Conservation (phyloP, 2,888 invertebrate species). For the Oligia strigilis region DNA sequence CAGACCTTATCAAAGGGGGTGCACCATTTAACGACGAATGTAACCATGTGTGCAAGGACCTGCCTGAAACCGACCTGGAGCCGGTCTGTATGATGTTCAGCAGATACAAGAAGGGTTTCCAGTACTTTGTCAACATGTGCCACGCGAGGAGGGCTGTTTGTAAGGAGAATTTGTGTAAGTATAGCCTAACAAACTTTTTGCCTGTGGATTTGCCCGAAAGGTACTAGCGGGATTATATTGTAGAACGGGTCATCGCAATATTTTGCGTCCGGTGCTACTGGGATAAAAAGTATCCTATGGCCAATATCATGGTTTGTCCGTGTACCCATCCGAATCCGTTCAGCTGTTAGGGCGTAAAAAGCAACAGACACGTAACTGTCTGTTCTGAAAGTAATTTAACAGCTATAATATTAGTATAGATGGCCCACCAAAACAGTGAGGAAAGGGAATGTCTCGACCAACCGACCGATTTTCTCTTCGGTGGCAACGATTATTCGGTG, state of each 20-base stretch:
- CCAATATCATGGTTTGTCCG: background rate
- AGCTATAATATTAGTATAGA: background rate
- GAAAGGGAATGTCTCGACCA: background rate
- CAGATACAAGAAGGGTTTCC: conserved; percentile 83
- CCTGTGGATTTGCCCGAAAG: background rate
- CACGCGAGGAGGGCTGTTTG: conserved; percentile 84
- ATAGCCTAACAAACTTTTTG: too few relatives aligned
- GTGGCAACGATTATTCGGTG: background rate
- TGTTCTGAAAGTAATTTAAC: background rate
- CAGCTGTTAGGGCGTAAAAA: background rate
- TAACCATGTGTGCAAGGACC: conserved; percentile 77
- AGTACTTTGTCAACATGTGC: conserved; percentile 83
- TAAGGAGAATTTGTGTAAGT: conserved; percentile 80
- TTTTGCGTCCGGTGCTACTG: background rate
- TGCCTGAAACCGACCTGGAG: conserved; percentile 75
- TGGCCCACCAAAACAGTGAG: background rate
- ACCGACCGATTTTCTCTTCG: background rate
- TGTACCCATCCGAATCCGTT: background rate
- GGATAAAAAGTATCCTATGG: background rate
- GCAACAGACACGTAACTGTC: background rate
- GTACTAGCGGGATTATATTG: too few relatives aligned
- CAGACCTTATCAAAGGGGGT: background rate
- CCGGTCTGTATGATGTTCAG: conserved; percentile 88
- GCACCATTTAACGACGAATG: conserved; percentile 63
- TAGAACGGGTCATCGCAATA: too few relatives aligned